phyloP scores from a whole-genome alignment of 2,797 vertebrate species.

The Tadarida brasiliensis region DNA sequence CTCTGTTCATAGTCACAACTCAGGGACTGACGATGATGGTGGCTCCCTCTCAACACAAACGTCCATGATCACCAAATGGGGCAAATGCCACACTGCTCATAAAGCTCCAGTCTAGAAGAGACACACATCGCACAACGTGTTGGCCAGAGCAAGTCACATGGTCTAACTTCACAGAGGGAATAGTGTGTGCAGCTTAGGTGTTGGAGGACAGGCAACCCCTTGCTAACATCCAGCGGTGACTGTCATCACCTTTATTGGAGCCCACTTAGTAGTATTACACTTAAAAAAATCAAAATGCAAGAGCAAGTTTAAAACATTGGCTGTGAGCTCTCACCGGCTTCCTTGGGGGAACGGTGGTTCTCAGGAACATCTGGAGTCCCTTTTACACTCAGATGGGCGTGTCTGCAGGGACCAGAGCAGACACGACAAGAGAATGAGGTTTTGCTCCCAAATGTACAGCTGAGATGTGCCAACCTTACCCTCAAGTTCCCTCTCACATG shows the following conservation, averaged over 20 bases:
- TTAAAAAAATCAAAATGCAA: background rate
- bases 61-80: no score
- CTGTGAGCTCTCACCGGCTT: background rate
- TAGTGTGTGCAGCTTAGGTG: no score
- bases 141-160: background rate
- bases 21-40: background rate
- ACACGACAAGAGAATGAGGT: background rate
- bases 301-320: background rate
- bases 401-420: background rate
- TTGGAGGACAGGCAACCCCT: background rate
- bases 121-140: background rate
- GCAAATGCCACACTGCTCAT: background rate
- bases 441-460: no score
- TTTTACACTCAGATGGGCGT: background rate
- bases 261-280: background rate
- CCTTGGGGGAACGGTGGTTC: background rate
- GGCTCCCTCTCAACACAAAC: no score
- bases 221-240: background rate
- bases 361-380: background rate
- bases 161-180: background rate
- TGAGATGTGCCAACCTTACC: background rate
- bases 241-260: background rate
- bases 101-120: background rate
- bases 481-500: background rate
- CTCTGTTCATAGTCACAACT: background rate